Percentiles rank a stretch among this genome's conserved stretches.
phyloP scores from a whole-genome alignment of 2,888 invertebrate genomes.

The Melanostoma mellinum region DNA sequence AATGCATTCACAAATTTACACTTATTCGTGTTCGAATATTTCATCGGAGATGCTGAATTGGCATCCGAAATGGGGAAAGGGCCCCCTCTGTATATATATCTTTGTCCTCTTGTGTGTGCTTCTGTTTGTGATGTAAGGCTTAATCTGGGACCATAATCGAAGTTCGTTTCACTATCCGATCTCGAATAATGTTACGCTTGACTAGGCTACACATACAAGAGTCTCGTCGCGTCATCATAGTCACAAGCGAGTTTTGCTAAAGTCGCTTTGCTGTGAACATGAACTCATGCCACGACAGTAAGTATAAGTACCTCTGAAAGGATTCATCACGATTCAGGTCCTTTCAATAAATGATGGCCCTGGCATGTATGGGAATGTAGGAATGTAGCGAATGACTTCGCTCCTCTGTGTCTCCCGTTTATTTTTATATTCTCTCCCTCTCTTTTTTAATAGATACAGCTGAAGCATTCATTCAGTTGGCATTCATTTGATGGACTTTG shows the following conservation, averaged over 20 bases:
- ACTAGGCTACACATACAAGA: constrained; percentile 32
- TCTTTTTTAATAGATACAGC: constrained; percentile 35
- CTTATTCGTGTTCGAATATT: constrained; percentile 47
- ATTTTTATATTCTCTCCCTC: constrained; percentile 33
- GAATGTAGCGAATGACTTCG: constrained; percentile 20
- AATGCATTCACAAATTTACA: constrained; percentile 64
- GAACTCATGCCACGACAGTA: constrained; percentile 33
- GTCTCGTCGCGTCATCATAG: constrained; percentile 19
- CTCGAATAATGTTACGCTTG: constrained; percentile 51
- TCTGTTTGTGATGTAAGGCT: constrained; percentile 50
- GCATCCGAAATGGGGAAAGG: constrained; percentile 39
- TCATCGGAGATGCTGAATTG: constrained; percentile 59
- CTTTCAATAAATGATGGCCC: constrained; percentile 57
- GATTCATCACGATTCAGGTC: constrained; percentile 55
- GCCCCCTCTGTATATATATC: background rate
- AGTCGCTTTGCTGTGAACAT: constrained; percentile 15
- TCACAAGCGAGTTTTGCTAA: constrained; percentile 20
- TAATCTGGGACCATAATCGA: constrained; percentile 64
- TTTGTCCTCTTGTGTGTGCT: background rate
- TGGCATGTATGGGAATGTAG: constrained; percentile 30
- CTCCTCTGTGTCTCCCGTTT: background rate
- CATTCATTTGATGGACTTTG: constrained; percentile 50
- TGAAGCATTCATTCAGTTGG: constrained; percentile 17
- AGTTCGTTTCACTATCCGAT: constrained; percentile 60
- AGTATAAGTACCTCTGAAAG: constrained; percentile 40